Percentiles rank a stretch among this genome's conserved stretches.
phyloP scores from a whole-genome alignment of 23 tunicate genomes.

The Phallusia fumigata region DNA sequence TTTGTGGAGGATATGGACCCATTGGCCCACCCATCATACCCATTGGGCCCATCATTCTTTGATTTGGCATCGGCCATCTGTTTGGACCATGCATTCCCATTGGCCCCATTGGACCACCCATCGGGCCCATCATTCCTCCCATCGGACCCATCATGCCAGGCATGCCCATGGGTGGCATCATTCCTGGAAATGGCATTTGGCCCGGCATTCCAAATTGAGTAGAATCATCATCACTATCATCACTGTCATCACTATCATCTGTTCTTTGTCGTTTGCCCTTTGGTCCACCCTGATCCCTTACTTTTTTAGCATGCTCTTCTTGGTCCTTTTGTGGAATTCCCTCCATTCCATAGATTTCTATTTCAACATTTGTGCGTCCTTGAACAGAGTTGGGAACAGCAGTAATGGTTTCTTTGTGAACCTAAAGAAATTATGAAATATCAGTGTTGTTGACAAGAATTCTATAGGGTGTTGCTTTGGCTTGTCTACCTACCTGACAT shows the following conservation, averaged over 20 bases:
- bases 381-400: slow-evolving; percentile 89
- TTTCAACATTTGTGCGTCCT: slow-evolving; percentile 88
- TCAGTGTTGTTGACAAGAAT: neutral
- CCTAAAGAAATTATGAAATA: slow-evolving; percentile 34
- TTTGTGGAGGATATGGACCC: slow-evolving; percentile 52
- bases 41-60: slow-evolving; percentile 74
- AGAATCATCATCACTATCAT: slow-evolving; percentile 49
- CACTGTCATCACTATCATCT: slow-evolving; percentile 60
- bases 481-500: slow-evolving; percentile 16
- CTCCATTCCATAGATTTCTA: slow-evolving; percentile 99
- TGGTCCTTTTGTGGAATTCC: slow-evolving; percentile 94
- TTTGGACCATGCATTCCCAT: slow-evolving; percentile 52
- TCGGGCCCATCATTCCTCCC: slow-evolving; percentile 60
- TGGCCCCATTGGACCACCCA: slow-evolving; percentile 59
- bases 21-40: slow-evolving; percentile 61
- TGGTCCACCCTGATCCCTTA: slow-evolving; percentile 72
- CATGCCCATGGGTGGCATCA: slow-evolving; percentile 56
- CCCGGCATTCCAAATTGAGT: slow-evolving; percentile 43
- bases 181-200: slow-evolving; percentile 57
- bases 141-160: slow-evolving; percentile 46
- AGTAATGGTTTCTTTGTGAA: slow-evolving; percentile 89
- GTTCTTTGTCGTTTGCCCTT: slow-evolving; percentile 60
- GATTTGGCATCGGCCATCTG: slow-evolving; percentile 93
- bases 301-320: slow-evolving; percentile 73
- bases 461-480: neutral